Percentiles rank a stretch among this genome's conserved stretches.
Conservation (phyloP, 2,888 invertebrate species). For the Thyatira batis region DNA sequence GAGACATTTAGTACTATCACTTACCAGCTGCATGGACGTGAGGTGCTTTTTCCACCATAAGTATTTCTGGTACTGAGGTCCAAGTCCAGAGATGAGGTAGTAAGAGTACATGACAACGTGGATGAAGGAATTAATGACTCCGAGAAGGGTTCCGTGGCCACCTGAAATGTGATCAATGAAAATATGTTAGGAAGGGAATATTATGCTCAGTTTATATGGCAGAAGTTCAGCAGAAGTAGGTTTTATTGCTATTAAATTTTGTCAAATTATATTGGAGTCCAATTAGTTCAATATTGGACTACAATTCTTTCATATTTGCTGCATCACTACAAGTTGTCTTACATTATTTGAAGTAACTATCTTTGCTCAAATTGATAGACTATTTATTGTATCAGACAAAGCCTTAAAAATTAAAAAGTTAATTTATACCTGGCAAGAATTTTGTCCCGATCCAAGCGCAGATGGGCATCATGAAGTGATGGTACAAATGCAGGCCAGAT, state of each 20-base stretch:
- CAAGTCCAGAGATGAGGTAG: conserved; percentile 93
- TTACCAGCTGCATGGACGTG: conserved; percentile 92
- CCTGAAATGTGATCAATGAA: conserved; percentile 73
- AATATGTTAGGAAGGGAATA: background rate
- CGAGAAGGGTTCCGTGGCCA: conserved; percentile 93
- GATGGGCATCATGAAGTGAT: conserved; percentile 91
- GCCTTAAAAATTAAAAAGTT: background rate
- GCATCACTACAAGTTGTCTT: too few species aligned
- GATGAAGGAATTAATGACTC: conserved; percentile 93
- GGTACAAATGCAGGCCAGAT: conserved; percentile 93
- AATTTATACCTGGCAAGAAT: conserved; percentile 86
- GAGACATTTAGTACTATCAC: conserved; percentile 25
- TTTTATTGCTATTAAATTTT: too few species aligned
- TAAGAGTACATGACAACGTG: conserved; percentile 96
- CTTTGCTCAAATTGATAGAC: too few species aligned
- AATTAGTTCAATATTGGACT: too few species aligned
- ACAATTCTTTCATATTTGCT: too few species aligned
- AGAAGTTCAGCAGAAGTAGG: background rate
- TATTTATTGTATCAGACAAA: too few species aligned
- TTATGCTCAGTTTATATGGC: background rate
- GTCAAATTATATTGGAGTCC: too few species aligned
- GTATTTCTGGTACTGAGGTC: conserved; percentile 93
- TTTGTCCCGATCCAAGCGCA: conserved; percentile 91
- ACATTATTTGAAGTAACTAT: too few species aligned
- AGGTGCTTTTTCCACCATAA: conserved; percentile 98